A percentile compares a stretch with the other conserved stretches of the same genome.
Evolutionary conservation across 2,113 vertebrate species (phyloP).

Genomic region (Archocentrus centrarchus): DNA sequence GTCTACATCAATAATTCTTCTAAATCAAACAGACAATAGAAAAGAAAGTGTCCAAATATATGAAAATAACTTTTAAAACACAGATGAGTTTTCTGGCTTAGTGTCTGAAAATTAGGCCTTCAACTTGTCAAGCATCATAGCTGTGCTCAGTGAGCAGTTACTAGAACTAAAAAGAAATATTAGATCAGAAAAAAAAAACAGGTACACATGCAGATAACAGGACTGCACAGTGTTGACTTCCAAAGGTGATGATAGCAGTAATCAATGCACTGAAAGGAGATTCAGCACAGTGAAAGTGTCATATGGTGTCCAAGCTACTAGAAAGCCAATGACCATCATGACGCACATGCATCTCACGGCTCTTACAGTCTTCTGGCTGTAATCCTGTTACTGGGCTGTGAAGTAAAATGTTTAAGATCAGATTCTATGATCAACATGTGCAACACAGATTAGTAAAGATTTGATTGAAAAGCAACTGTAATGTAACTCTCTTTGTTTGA

Average conservation of each 20-base stretch:
- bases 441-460: background rate
- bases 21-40: background rate
- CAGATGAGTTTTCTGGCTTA: constrained; percentile 87
- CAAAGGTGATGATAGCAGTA: constrained; percentile 84
- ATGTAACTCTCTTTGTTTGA: background rate
- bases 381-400: constrained; percentile 82
- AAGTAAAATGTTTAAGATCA: background rate
- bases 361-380: constrained; percentile 83
- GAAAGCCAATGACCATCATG: constrained; percentile 84
- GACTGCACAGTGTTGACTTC: constrained; percentile 83
- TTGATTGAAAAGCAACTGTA: background rate
- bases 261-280: constrained; percentile 76
- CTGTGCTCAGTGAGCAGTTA: constrained; percentile 85
- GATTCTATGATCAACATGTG: background rate
- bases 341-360: constrained; percentile 85
- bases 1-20: background rate
- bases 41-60: constrained; percentile 20
- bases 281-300: constrained; percentile 78
- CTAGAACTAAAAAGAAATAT: constrained; percentile 78
- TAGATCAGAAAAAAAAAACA: background rate
- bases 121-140: constrained; percentile 83
- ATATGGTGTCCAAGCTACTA: constrained; percentile 82
- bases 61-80: constrained; percentile 72
- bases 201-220: constrained; percentile 75
- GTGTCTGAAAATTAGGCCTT: constrained; percentile 82